A percentile compares a stretch with the other conserved stretches of the same genome.
phyloP scores from a whole-genome alignment of 2,888 invertebrate genomes.

The Lutraria lutraria region DNA sequence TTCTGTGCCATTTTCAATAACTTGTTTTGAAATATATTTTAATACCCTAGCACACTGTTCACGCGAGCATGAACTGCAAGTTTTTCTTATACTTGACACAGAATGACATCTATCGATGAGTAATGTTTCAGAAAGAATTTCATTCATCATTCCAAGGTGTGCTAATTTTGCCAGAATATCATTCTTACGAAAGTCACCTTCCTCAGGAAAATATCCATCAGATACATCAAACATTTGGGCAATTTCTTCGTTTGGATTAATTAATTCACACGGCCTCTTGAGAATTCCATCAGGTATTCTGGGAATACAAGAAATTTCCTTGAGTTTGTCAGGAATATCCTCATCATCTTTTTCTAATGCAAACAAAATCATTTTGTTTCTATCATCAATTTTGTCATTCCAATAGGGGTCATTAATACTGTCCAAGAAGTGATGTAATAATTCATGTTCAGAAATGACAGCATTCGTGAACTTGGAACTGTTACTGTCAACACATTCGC shows the following conservation, averaged over 20 bases:
- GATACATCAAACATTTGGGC: constrained; percentile 69
- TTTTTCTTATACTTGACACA: constrained; percentile 41
- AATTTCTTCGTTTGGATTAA: constrained; percentile 71
- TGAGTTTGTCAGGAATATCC: constrained; percentile 28
- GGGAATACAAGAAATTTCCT: constrained; percentile 71
- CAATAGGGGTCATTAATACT: constrained; percentile 9
- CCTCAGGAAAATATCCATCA: constrained; percentile 77
- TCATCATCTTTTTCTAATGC: constrained; percentile 17
- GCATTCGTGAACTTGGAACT: neutral
- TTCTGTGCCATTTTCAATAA: neutral
- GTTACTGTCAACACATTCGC: neutral
- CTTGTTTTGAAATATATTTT: constrained; percentile 25
- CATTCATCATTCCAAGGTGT: constrained; percentile 71
- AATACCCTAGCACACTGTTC: constrained; percentile 37
- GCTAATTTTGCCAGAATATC: constrained; percentile 44
- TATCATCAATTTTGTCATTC: neutral
- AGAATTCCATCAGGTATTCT: constrained; percentile 72
- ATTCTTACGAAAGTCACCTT: constrained; percentile 11
- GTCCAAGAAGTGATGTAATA: constrained; percentile 22
- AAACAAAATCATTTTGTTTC: constrained; percentile 35
- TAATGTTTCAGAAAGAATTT: constrained; percentile 57
- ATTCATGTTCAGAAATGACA: constrained; percentile 19
- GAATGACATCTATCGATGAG: constrained; percentile 70
- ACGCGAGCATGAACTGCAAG: constrained; percentile 27
- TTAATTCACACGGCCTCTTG: constrained; percentile 70